Base-by-base conservation (phyloP, 2,888 invertebrate species). In the Cephus spinipes region DNA sequence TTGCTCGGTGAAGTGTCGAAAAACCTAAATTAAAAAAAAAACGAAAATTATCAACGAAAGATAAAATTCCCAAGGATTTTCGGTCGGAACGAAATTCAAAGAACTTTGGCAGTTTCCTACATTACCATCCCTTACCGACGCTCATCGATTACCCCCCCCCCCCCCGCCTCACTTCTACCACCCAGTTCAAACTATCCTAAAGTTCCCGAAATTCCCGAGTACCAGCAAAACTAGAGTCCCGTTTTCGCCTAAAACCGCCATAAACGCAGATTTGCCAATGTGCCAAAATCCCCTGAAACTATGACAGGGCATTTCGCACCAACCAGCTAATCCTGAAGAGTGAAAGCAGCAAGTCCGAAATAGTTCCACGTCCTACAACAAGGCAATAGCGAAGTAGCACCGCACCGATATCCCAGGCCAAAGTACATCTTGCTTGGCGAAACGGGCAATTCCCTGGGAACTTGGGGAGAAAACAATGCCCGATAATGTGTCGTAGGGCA, bases 401-500 rank as follows among this genome's bases (percentile, higher is more conserved):
- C 30, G 0, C 15, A 11, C 69, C 69, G 69, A 11, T 12, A 69
- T 36, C 36, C 36, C 12, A 1, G 36, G 1, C 36, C 0, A 12
- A 69, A 69, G 30, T 69, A 69, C 40, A 6, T 15, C 69, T 30
- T 30, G 69, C 32, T 30, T 0, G 1, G 81, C 80, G 79, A 77
- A 81, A 81, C 68, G 75, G 15, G 77, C 78, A 81, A 81, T 85
- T 81, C n/a, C 32, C 31, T 6, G 1, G 69, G 4, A 40, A 15
- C 40, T 69, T 9, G 69, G 30, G 12, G 11, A n/a, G 78, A 79
- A 83, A 80, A 83, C 83, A 84, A 83, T 78, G 79, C 79, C 81
- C 77, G 85, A 85, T 87, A 84, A 86, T 83, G 81, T 84, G 87
- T 75, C 83, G 83, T 83, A 83, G 83, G 84, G 79, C 83, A 84